Percentiles rank a stretch among this genome's conserved stretches.
These are phyloP conservation scores for Xylophagus ater DNA, from an alignment of 2,888 invertebrate species.

Conservation along the genomic window DNA sequence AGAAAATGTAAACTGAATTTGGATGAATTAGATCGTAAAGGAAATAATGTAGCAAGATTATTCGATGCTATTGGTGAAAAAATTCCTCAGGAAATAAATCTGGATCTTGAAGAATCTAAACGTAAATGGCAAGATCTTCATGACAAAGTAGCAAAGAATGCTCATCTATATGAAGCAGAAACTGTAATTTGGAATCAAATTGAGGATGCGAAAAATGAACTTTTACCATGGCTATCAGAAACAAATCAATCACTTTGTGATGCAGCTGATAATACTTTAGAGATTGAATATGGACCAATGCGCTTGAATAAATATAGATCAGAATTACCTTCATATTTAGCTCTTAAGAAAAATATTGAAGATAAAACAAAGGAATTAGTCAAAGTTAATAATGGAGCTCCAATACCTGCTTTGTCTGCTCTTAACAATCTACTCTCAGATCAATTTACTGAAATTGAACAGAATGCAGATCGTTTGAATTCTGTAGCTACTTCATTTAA, in stretches of 20 bases:
- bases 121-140: constrained; percentile 59
- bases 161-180: constrained; percentile 77
- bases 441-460: constrained; percentile 64
- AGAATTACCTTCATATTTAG: constrained; percentile 67
- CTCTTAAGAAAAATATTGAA: constrained; percentile 63
- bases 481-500: constrained; percentile 59
- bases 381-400: constrained; percentile 59
- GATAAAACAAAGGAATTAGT: constrained; percentile 70
- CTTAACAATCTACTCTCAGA: constrained; percentile 57
- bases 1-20: constrained; percentile 63
- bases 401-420: constrained; percentile 54
- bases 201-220: constrained; percentile 71
- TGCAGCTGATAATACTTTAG: constrained; percentile 64
- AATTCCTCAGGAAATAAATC: constrained; percentile 40
- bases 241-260: constrained; percentile 66
- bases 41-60: constrained; percentile 38
- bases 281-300: constrained; percentile 68
- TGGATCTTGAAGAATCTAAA: constrained; percentile 47
- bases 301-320: constrained; percentile 74
- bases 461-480: constrained; percentile 63
- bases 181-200: constrained; percentile 89
- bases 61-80: constrained; percentile 42
- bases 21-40: constrained; percentile 68
- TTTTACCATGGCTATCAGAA: constrained; percentile 72
- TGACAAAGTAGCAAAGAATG: constrained; percentile 58